Evolutionary conservation across 2,113 vertebrate species (phyloP).

Genomic region (Typhlomys cinereus): DNA sequence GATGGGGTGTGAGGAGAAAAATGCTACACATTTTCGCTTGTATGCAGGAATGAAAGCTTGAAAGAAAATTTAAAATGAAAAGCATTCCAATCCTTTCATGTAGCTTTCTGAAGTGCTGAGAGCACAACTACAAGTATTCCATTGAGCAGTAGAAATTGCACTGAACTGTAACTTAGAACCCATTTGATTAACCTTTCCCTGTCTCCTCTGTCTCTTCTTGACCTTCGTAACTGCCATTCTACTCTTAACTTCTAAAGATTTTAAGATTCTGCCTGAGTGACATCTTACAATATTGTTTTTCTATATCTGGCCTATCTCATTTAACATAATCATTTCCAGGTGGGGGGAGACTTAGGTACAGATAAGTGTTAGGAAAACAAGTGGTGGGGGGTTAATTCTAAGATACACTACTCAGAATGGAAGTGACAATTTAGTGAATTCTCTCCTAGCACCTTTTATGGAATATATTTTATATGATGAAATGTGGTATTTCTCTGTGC

Average conservation of each 20-base stretch:
- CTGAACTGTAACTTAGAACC: not conserved
- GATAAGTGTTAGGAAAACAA: not conserved
- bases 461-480: not conserved
- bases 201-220: too few relatives aligned
- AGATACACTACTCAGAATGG: not conserved
- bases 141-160: too few relatives aligned
- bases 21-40: accelerated
- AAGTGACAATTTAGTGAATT: not conserved
- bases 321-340: not conserved
- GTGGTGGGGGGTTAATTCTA: not conserved
- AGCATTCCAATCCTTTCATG: not conserved
- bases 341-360: too few relatives aligned
- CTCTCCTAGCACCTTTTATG: not conserved
- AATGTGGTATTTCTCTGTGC: not conserved
- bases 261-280: not conserved
- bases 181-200: not conserved
- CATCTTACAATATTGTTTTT: not conserved
- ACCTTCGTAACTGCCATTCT: not conserved
- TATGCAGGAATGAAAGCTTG: not conserved
- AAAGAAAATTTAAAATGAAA: not conserved
- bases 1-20: not conserved
- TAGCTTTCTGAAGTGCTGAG: not conserved
- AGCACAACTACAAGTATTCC: not conserved
- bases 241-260: not conserved
- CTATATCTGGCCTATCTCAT: not conserved